Evolutionary conservation across 1,140 invertebrate species (phyloP).

Genomic region (Plutomurus gul): DNA sequence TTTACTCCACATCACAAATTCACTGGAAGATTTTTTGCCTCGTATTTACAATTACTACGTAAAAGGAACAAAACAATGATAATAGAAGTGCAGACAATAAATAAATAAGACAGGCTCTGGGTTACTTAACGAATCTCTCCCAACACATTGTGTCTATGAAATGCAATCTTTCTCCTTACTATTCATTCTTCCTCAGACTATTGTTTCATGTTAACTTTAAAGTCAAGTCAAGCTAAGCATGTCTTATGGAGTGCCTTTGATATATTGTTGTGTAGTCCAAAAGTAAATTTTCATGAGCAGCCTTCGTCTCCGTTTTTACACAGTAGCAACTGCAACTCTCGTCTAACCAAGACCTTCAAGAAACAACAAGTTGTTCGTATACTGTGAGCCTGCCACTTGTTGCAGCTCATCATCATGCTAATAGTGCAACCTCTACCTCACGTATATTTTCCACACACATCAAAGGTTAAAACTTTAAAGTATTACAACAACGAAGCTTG

Average conservation of each 20-base stretch:
- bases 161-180: background rate
- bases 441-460: background rate
- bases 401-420: slow-evolving; percentile 10
- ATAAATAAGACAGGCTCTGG: slow-evolving; percentile 26
- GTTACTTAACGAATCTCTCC: background rate
- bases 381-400: slow-evolving; percentile 2
- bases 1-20: background rate
- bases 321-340: background rate
- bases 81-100: slow-evolving; percentile 21
- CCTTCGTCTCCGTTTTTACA: background rate
- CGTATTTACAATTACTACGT: background rate
- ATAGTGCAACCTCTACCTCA: no score
- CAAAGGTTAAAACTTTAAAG: background rate
- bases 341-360: slow-evolving; percentile 7
- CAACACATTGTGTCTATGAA: background rate
- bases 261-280: slow-evolving; percentile 14
- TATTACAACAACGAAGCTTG: background rate
- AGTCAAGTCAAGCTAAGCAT: no score
- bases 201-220: background rate
- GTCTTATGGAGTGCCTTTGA: background rate
- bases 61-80: slow-evolving; percentile 14
- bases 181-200: background rate
- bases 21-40: slow-evolving; percentile 22
- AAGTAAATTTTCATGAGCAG: slow-evolving; percentile 19
- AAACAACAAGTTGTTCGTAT: background rate